Conservation (phyloP, 2,113 vertebrate genomes). For the Python bivittatus region DNA sequence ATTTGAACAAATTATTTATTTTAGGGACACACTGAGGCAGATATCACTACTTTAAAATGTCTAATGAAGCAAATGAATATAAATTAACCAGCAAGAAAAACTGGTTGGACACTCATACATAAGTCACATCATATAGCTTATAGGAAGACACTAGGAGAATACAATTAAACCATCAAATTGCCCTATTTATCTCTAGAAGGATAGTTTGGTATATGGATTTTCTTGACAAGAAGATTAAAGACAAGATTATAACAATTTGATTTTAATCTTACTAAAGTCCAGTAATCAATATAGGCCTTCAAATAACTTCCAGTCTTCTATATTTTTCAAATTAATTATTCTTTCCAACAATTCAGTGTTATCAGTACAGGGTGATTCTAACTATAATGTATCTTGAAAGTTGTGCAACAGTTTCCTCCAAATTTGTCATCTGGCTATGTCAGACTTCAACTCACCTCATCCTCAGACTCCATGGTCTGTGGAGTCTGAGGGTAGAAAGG, state of each 20-base stretch:
- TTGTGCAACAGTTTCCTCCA: not conserved
- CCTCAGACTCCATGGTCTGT: not conserved
- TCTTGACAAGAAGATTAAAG: slow-evolving; percentile 52
- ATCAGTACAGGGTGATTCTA: not conserved
- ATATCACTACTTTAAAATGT: slow-evolving; percentile 61
- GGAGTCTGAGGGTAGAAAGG: too few species aligned
- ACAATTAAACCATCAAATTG: slow-evolving; percentile 29
- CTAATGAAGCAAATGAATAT: slow-evolving; percentile 67
- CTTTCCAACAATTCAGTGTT: not conserved
- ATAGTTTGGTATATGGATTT: slow-evolving; percentile 53
- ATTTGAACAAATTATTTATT: not conserved
- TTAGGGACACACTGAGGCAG: slow-evolving; percentile 22
- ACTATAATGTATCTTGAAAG: not conserved
- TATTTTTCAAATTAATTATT: not conserved
- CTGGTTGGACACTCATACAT: slow-evolving; percentile 60
- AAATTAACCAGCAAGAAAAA: slow-evolving; percentile 66
- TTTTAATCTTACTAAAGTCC: slow-evolving; percentile 1
- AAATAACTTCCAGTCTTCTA: not conserved
- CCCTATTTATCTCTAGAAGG: slow-evolving; percentile 59
- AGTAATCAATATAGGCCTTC: slow-evolving; percentile 13
- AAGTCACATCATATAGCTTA: slow-evolving; percentile 55
- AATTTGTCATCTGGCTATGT: too few species aligned
- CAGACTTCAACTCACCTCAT: not conserved
- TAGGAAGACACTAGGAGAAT: slow-evolving; percentile 41
- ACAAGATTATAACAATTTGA: slow-evolving; percentile 24